Percentiles rank a stretch among this genome's conserved stretches.
phyloP scores from a whole-genome alignment of 2,888 invertebrate species.

The Chironomus tentans region DNA sequence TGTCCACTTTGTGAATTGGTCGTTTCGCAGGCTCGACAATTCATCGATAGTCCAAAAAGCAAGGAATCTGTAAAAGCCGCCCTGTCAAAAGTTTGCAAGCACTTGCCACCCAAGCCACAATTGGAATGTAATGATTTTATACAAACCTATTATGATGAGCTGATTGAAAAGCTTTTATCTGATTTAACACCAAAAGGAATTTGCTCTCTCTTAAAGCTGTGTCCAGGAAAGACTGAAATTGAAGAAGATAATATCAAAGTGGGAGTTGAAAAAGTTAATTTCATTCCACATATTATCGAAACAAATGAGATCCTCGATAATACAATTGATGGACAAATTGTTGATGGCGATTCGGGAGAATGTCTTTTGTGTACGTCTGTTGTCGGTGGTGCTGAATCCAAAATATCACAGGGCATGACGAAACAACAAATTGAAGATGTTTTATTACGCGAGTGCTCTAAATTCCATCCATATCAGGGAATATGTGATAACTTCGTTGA shows the following conservation, averaged over 20 bases:
- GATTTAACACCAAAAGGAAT: conserved; percentile 68
- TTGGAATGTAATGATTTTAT: conserved; percentile 68
- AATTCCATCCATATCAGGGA: conserved; percentile 36
- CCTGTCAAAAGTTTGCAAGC: conserved; percentile 59
- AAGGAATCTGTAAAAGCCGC: conserved; percentile 61
- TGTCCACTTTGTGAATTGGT: conserved; percentile 81
- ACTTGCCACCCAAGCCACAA: conserved; percentile 54
- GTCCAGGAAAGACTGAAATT: conserved; percentile 42
- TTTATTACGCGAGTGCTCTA: conserved; percentile 36
- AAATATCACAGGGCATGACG: conserved; percentile 33
- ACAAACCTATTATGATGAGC: conserved; percentile 61
- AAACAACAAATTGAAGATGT: conserved; percentile 36
- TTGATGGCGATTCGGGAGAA: background rate
- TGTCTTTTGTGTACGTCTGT: conserved; percentile 36
- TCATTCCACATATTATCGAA: conserved; percentile 12
- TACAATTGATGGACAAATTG: conserved; percentile 47
- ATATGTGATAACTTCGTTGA: conserved; percentile 65
- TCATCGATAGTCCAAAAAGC: conserved; percentile 63
- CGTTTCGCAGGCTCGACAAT: conserved; percentile 62
- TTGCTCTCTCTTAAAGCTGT: conserved; percentile 67
- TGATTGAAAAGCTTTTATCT: conserved; percentile 68
- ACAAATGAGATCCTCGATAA: conserved; percentile 61
- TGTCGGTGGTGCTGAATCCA: conserved; percentile 36
- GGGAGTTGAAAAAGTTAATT: conserved; percentile 28
- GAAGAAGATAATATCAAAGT: conserved; percentile 29